A percentile compares a stretch with the other conserved stretches of the same genome.
phyloP scores from a whole-genome alignment of 1,140 invertebrate genomes.

The Tetranychus cinnabarinus region DNA sequence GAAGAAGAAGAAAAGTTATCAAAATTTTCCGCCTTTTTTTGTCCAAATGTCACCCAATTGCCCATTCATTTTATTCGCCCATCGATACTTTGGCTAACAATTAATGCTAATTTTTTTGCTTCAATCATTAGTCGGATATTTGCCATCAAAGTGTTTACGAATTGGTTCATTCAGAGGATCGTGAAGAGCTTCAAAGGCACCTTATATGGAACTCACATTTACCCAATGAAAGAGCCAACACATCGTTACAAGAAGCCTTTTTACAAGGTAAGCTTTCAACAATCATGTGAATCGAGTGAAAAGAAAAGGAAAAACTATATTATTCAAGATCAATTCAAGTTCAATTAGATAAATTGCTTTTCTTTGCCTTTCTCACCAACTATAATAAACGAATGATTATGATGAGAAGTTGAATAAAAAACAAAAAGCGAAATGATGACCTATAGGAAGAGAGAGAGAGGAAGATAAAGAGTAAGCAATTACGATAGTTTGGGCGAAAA shows the following conservation, averaged over 20 bases:
- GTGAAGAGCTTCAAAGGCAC: constrained; percentile 86
- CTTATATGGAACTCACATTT: constrained; percentile 68
- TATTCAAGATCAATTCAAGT: neutral
- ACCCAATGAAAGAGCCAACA: constrained; percentile 10
- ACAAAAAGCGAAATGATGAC: no score
- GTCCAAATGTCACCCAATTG: no score
- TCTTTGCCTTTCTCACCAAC: neutral
- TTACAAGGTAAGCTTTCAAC: constrained; percentile 9
- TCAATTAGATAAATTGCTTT: neutral
- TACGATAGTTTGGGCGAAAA: no score
- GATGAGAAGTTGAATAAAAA: no score
- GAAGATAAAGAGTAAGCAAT: no score
- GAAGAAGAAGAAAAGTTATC: no score
- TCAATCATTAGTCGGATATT: constrained; percentile 65
- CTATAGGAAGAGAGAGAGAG: no score
- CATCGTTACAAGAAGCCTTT: constrained; percentile 13
- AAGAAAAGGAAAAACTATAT: no score
- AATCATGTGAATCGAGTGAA: no score
- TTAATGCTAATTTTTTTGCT: neutral
- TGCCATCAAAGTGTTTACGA: constrained; percentile 98
- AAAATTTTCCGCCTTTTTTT: neutral
- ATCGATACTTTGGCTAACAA: neutral
- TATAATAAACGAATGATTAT: no score
- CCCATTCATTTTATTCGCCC: neutral
- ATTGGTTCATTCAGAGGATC: constrained; percentile 90